Evolutionary conservation across 1,140 invertebrate species (phyloP).

Genomic region (Colletes gigas): DNA sequence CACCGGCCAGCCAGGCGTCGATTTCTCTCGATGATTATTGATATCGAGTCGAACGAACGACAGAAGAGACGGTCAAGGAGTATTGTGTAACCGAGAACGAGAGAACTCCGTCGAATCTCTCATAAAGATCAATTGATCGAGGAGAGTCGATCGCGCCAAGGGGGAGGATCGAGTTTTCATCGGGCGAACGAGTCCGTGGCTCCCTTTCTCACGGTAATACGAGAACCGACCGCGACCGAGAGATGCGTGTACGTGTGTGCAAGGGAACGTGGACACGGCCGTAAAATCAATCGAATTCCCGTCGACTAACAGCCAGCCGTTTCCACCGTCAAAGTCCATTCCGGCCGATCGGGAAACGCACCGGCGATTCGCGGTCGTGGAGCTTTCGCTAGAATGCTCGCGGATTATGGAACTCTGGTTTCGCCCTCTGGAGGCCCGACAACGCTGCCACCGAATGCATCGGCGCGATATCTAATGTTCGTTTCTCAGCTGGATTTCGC

Average conservation of each 20-base stretch:
- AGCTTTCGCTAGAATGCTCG: neutral
- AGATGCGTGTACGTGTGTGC: neutral
- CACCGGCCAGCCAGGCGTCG: neutral
- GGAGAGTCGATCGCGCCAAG: slow-evolving; percentile 37
- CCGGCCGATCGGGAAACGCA: slow-evolving; percentile 10
- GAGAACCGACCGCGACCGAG: slow-evolving; percentile 33
- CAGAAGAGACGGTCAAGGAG: neutral
- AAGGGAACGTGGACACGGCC: neutral
- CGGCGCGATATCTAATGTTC: slow-evolving; percentile 25
- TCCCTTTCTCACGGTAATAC: slow-evolving; percentile 67
- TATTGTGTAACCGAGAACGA: slow-evolving; percentile 59
- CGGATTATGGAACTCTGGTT: neutral
- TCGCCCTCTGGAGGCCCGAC: neutral
- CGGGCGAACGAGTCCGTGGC: slow-evolving; percentile 46
- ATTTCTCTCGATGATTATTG: slow-evolving; percentile 16
- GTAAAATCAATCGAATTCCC: slow-evolving; percentile 55
- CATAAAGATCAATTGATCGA: slow-evolving; percentile 66
- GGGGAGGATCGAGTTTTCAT: slow-evolving; percentile 67
- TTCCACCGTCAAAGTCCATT: slow-evolving; percentile 30
- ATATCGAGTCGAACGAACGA: neutral
- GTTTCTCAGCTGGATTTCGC: slow-evolving; percentile 18
- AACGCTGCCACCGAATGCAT: neutral
- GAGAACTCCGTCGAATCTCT: slow-evolving; percentile 53
- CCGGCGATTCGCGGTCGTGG: neutral
- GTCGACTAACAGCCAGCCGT: no score